Conservation (phyloP, 1,140 invertebrate genomes). For the Anastatus disparis region DNA sequence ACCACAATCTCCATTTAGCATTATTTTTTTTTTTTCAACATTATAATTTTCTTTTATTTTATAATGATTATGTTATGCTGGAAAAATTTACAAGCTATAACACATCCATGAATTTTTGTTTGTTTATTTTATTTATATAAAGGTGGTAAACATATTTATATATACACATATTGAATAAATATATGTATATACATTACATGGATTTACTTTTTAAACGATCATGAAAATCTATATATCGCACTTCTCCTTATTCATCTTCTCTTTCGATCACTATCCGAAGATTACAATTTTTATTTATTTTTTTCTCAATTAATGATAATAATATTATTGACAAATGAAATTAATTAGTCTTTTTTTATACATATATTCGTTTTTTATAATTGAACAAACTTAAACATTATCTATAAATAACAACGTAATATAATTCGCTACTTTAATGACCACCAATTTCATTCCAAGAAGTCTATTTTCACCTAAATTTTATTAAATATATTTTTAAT, state of each 20-base stretch:
- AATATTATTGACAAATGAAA: too few relatives aligned
- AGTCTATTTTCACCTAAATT: neutral
- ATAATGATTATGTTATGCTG: neutral
- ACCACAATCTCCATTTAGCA: neutral
- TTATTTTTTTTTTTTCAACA: too few relatives aligned
- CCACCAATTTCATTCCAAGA: neutral
- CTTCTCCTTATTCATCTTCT: neutral
- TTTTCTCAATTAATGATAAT: too few relatives aligned
- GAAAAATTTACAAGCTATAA: conserved; percentile 48
- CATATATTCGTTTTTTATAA: too few relatives aligned
- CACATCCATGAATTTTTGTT: conserved; percentile 35
- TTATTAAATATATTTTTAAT: neutral
- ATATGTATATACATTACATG: conserved; percentile 33
- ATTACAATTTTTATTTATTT: too few relatives aligned
- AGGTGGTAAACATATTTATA: conserved; percentile 31
- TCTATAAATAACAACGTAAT: conserved; percentile 19
- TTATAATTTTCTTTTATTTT: conserved; percentile 2
- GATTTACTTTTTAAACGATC: conserved; percentile 13
- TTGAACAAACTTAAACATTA: conserved; percentile 22
- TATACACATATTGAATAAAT: conserved; percentile 34
- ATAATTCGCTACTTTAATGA: neutral
- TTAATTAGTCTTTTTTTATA: neutral
- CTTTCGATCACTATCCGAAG: neutral
- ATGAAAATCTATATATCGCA: neutral
- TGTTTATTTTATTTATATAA: too few relatives aligned